Evolutionary conservation across 2,888 invertebrate species (phyloP).

Genomic region (Hypsopygia costalis): DNA sequence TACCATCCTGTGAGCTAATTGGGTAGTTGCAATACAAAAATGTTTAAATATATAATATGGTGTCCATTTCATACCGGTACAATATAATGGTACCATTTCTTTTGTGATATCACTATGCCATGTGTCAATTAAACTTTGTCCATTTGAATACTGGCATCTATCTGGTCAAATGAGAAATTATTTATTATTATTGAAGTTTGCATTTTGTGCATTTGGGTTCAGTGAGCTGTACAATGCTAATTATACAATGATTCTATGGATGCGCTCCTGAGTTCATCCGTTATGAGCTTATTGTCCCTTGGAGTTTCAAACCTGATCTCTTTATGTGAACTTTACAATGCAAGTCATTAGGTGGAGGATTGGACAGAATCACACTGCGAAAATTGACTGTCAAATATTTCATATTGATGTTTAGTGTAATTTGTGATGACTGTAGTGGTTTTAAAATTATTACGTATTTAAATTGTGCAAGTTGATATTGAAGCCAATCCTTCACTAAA

Average conservation of each 20-base stretch:
- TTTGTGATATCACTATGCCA: slow-evolving; percentile 74
- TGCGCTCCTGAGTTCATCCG: slow-evolving; percentile 28
- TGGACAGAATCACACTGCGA: slow-evolving; percentile 36
- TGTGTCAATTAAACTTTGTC: slow-evolving; percentile 77
- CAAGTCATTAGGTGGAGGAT: slow-evolving; percentile 52
- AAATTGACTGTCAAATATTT: slow-evolving; percentile 25
- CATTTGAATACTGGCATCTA: slow-evolving; percentile 64
- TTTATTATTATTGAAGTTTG: slow-evolving; percentile 69
- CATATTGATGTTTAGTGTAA: slow-evolving; percentile 27
- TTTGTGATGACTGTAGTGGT: slow-evolving; percentile 22
- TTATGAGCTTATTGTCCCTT: slow-evolving; percentile 57
- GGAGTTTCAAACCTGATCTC: slow-evolving; percentile 66
- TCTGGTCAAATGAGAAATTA: slow-evolving; percentile 71
- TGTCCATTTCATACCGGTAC: slow-evolving; percentile 52
- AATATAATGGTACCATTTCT: slow-evolving; percentile 55
- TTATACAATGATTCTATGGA: slow-evolving; percentile 27
- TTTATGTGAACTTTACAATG: slow-evolving; percentile 71
- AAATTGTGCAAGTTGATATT: slow-evolving; percentile 31
- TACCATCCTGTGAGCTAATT: slow-evolving; percentile 52
- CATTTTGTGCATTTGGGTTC: slow-evolving; percentile 64
- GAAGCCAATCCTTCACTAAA: slow-evolving; percentile 57
- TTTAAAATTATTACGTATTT: slow-evolving; percentile 23
- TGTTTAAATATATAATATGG: slow-evolving; percentile 36
- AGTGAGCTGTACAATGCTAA: slow-evolving; percentile 49
- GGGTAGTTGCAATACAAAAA: slow-evolving; percentile 70